These are phyloP conservation scores for Lasiurus cinereus DNA, from an alignment of 2,113 vertebrate genomes.

Conservation along the genomic window DNA sequence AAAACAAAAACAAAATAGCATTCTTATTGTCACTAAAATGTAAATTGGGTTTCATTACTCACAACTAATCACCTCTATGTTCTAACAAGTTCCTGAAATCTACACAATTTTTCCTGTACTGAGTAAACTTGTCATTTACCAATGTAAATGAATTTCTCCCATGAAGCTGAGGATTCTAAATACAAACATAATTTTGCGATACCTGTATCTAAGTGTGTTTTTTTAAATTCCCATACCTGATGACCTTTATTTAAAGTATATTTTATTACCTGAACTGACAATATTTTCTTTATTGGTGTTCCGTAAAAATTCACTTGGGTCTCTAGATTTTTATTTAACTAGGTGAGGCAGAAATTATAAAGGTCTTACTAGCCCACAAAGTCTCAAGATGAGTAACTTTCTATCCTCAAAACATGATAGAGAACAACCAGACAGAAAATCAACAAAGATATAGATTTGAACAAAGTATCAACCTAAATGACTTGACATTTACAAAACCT, in stretches of 20 bases:
- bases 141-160: background rate
- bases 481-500: slow-evolving; percentile 26
- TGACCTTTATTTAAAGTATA: slow-evolving; percentile 51
- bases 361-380: background rate
- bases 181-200: background rate
- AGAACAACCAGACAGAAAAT: slow-evolving; percentile 40
- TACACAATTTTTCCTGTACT: background rate
- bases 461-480: background rate
- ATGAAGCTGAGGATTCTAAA: slow-evolving; percentile 20
- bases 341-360: slow-evolving; percentile 29
- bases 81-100: slow-evolving; percentile 41
- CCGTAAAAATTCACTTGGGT: background rate
- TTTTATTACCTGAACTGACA: background rate
- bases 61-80: background rate
- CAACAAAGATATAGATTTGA: slow-evolving; percentile 27
- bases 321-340: slow-evolving; percentile 29
- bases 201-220: background rate
- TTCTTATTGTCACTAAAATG: background rate
- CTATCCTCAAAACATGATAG: background rate
- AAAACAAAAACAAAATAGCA: background rate
- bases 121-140: background rate
- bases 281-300: slow-evolving; percentile 36
- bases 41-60: slow-evolving; percentile 27
- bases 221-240: slow-evolving; percentile 9
- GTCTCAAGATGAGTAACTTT: slow-evolving; percentile 22